phyloP scores from a whole-genome alignment of 1,140 invertebrate species.

The Drosophila pectinifera region DNA sequence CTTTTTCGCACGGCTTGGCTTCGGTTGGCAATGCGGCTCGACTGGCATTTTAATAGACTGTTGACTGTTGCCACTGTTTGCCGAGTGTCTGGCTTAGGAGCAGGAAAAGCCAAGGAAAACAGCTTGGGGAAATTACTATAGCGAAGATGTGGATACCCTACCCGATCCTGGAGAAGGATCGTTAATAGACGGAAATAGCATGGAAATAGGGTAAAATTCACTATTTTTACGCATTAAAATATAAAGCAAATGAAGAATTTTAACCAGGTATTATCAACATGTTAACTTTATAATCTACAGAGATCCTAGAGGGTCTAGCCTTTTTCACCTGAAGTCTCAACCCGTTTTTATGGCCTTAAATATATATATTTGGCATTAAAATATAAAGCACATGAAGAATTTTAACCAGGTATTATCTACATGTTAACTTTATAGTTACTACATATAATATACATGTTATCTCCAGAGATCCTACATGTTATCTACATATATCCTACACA shows the following conservation, averaged over 20 bases:
- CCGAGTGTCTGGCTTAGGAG: slow-evolving; percentile 59
- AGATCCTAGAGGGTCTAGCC: too few species aligned
- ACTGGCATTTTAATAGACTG: slow-evolving; percentile 81
- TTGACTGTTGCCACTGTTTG: slow-evolving; percentile 66
- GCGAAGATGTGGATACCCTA: neutral
- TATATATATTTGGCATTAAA: too few species aligned
- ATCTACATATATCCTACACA: neutral
- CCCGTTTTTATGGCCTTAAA: slow-evolving; percentile 53
- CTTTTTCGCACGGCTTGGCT: slow-evolving; percentile 65
- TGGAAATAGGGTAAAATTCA: too few species aligned
- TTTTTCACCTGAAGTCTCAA: neutral
- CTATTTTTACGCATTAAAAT: too few species aligned
- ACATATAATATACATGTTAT: too few species aligned
- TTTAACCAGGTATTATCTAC: neutral
- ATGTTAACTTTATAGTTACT: too few species aligned
- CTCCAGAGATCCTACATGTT: neutral
- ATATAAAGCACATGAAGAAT: too few species aligned
- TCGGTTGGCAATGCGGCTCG: slow-evolving; percentile 47
- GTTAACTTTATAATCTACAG: too few species aligned
- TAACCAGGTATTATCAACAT: neutral
- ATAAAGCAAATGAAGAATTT: too few species aligned
- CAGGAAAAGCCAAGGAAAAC: neutral
- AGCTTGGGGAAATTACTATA: neutral
- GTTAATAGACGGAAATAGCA: neutral
- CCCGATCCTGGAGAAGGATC: fast-evolving